These are phyloP conservation scores for Hepsetus odoe DNA, from an alignment of 2,113 vertebrate genomes.

Conservation along the genomic window DNA sequence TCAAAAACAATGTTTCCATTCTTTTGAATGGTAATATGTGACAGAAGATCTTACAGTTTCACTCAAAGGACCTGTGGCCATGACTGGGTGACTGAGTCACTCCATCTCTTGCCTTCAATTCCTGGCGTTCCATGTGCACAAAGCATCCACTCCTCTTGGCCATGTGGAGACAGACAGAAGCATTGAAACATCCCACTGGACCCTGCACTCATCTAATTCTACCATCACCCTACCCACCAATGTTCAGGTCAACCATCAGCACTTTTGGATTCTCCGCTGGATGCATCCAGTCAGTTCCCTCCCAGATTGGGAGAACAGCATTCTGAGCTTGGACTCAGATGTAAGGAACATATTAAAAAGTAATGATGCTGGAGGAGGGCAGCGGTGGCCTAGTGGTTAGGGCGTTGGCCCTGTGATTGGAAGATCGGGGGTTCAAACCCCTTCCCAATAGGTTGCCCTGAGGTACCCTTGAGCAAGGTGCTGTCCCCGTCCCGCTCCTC, in stretches of 20 bases:
- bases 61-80: constrained; percentile 6
- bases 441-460: too few relatives aligned
- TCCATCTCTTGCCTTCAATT: background rate
- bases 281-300: constrained; percentile 14
- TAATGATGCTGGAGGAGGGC: too few relatives aligned
- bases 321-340: constrained; percentile 7
- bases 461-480: too few relatives aligned
- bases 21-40: too few relatives aligned
- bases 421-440: too few relatives aligned
- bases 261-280: background rate
- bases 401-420: too few relatives aligned
- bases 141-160: constrained; percentile 1
- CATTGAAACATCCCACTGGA: constrained; percentile 18
- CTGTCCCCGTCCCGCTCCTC: too few relatives aligned
- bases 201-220: constrained; percentile 33
- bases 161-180: constrained; percentile 13
- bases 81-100: constrained; percentile 20
- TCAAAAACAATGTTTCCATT: too few relatives aligned
- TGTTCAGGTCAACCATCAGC: background rate
- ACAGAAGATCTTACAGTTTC: background rate
- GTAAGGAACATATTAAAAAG: constrained; percentile 35
- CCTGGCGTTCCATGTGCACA: constrained; percentile 12
- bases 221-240: background rate
- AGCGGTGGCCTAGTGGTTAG: too few relatives aligned
- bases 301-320: constrained; percentile 7